phyloP scores from a whole-genome alignment of 2,113 vertebrate genomes.

The Malurus alboscapulatus region DNA sequence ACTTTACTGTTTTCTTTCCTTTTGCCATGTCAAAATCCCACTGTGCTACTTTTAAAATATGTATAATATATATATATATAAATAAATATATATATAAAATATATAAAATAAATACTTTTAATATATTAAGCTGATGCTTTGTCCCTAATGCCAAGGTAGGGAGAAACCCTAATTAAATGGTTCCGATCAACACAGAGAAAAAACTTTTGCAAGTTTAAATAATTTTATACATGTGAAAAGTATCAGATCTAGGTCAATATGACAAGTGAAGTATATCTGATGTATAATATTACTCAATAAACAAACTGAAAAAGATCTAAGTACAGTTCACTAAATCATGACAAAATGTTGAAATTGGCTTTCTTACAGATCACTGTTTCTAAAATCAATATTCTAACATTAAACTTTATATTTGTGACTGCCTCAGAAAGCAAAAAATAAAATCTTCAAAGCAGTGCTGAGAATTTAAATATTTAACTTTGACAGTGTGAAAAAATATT shows the following conservation, averaged over 20 bases:
- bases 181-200: neutral
- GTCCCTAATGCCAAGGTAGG: neutral
- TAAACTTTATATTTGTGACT: neutral
- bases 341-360: neutral
- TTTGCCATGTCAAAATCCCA: neutral
- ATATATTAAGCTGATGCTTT: neutral
- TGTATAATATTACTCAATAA: neutral
- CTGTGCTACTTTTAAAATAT: neutral
- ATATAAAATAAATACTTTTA: no score
- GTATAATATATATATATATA: no score
- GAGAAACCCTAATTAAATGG: neutral
- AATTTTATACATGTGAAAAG: neutral
- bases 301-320: neutral
- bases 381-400: slow-evolving; percentile 3
- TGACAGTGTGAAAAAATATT: neutral
- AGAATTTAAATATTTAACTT: slow-evolving; percentile 11
- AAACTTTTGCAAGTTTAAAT: neutral
- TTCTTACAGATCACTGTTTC: neutral
- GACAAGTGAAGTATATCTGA: neutral
- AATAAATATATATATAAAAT: no score
- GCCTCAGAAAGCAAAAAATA: neutral
- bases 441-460: neutral
- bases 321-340: neutral
- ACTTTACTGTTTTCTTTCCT: neutral
- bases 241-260: neutral